phyloP scores from a whole-genome alignment of 1,140 invertebrate species.

The Drosophila erecta region DNA sequence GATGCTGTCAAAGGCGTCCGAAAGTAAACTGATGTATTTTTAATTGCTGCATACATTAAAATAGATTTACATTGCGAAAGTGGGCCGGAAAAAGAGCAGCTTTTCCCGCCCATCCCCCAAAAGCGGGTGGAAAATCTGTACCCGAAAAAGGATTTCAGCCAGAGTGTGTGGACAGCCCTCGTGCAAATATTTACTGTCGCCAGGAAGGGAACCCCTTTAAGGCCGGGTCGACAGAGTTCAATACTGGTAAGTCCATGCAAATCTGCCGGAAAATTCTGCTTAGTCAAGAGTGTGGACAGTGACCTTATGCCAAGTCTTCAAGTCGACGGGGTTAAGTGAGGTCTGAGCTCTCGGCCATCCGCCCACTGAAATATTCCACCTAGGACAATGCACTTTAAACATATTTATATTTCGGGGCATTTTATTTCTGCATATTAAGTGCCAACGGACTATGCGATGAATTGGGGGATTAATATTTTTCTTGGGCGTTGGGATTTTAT shows the following conservation, averaged over 20 bases:
- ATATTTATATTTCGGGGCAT: slow-evolving; percentile 23
- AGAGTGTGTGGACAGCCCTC: slow-evolving; percentile 32
- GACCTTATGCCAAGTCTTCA: slow-evolving; percentile 29
- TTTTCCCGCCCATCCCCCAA: background rate
- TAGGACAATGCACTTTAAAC: slow-evolving; percentile 26
- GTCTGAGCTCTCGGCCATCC: slow-evolving; percentile 32
- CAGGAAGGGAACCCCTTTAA: slow-evolving; percentile 34
- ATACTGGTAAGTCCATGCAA: slow-evolving; percentile 39
- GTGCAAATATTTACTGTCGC: slow-evolving; percentile 63
- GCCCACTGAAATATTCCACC: slow-evolving; percentile 29
- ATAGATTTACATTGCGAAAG: slow-evolving; percentile 72
- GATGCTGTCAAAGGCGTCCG: slow-evolving; percentile 27
- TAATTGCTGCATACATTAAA: slow-evolving; percentile 81
- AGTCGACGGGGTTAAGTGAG: slow-evolving; percentile 29
- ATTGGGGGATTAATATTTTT: background rate
- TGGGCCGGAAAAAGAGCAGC: slow-evolving; percentile 18
- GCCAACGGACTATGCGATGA: background rate
- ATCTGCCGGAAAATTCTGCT: slow-evolving; percentile 32
- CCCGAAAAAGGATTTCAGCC: slow-evolving; percentile 30
- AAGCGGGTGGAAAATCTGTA: background rate
- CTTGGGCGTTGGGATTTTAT: no score
- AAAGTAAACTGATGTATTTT: slow-evolving; percentile 71
- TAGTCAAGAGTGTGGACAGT: slow-evolving; percentile 21
- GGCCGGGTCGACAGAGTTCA: slow-evolving; percentile 32
- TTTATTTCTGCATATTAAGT: slow-evolving; percentile 15